A percentile compares a stretch with the other conserved stretches of the same genome.
These are phyloP conservation scores for Poecilia velifera DNA, from an alignment of 2,797 vertebrate genomes.

Conservation along the genomic window DNA sequence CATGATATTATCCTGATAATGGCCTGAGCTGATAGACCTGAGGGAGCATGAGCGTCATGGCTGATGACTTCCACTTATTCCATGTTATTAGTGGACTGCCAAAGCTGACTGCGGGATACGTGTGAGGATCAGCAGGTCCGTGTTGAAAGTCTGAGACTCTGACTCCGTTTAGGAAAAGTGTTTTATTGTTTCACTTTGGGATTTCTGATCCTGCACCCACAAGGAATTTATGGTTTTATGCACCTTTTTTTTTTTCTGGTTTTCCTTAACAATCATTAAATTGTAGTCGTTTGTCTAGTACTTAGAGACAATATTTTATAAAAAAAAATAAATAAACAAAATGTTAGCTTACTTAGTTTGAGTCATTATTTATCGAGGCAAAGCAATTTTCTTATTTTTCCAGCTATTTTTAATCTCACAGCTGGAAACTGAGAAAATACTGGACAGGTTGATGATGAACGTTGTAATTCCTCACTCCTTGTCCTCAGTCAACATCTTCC, in stretches of 20 bases:
- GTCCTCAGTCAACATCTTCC: not conserved
- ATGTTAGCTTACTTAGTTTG: not conserved
- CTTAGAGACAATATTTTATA: not conserved
- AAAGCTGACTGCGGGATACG: not conserved
- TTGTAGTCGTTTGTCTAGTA: not conserved
- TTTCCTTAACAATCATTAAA: not conserved
- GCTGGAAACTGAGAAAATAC: not conserved
- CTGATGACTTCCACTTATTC: conserved; percentile 17
- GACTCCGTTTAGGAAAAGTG: conserved; percentile 16
- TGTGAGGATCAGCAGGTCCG: conserved; percentile 23
- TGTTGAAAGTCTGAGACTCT: conserved; percentile 25
- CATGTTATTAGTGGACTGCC: conserved; percentile 7
- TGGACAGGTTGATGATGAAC: conserved; percentile 1
- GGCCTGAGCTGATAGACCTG: conserved; percentile 27
- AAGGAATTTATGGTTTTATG: no score
- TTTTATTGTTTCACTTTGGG: not conserved
- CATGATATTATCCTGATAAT: conserved; percentile 52
- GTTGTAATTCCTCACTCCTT: conserved; percentile 6
- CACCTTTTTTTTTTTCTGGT: not conserved
- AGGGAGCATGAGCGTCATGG: conserved; percentile 29
- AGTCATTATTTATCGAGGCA: not conserved
- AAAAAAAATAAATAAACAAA: not conserved
- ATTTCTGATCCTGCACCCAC: conserved; percentile 4
- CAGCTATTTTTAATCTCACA: not conserved
- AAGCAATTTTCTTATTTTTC: not conserved